phyloP scores from a whole-genome alignment of 2,113 vertebrate species.

The Notothenia coriiceps region DNA sequence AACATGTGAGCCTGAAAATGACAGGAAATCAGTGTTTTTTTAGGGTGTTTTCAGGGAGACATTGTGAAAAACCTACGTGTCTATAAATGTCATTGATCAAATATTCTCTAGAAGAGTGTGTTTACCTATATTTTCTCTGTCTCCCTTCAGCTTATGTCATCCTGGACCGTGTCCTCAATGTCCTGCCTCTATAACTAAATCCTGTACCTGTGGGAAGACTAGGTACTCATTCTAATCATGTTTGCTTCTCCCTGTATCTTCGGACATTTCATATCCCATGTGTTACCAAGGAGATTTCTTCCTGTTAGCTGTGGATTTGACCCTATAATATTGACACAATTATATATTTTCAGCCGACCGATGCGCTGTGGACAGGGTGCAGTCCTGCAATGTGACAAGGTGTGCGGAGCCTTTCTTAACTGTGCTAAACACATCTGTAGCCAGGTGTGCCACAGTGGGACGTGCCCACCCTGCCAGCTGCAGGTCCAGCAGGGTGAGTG shows the following conservation, averaged over 20 bases:
- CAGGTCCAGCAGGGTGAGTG: constrained; percentile 89
- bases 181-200: constrained; percentile 93
- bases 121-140: constrained; percentile 1
- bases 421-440: constrained; percentile 92
- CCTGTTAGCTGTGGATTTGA: neutral
- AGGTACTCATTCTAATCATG: constrained; percentile 83
- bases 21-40: neutral
- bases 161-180: constrained; percentile 97
- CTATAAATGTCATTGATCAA: neutral
- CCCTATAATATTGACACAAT: neutral
- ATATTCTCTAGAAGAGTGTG: neutral
- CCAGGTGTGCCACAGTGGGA: constrained; percentile 91
- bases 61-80: no score
- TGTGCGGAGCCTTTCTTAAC: constrained; percentile 89
- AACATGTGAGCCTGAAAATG: constrained; percentile 91
- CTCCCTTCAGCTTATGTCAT: constrained; percentile 90
- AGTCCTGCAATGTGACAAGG: constrained; percentile 88
- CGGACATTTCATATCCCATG: neutral
- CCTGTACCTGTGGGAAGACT: constrained; percentile 93
- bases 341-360: constrained; percentile 86
- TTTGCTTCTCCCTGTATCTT: neutral
- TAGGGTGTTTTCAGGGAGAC: neutral
- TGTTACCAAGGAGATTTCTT: neutral
- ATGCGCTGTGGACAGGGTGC: constrained; percentile 93
- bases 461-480: constrained; percentile 91